Base-by-base conservation (phyloP, 2,797 vertebrate genomes). In the Brotula barbata region DNA sequence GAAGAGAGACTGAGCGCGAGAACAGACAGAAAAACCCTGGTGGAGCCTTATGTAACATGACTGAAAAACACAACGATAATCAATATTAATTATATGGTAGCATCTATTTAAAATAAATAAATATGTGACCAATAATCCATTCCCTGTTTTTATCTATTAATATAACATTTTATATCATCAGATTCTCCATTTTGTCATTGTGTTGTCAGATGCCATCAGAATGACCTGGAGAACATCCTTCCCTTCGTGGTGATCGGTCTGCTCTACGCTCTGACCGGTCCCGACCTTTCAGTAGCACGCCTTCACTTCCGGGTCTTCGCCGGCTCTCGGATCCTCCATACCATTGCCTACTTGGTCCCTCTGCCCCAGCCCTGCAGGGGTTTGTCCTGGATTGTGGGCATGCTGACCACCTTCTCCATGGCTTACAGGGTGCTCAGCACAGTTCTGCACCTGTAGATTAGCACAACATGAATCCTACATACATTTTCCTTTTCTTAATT, bases 141-240 rank as follows among this genome's bases (percentile, higher is more conserved):
- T n/a, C n/a, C n/a, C n/a, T n/a, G n/a, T n/a, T n/a, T n/a, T n/a
- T n/a, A n/a, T n/a, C n/a, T n/a, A n/a, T n/a, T n/a, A n/a, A n/a
- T n/a, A n/a, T 36, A 5, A 10, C 13, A 10, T 36, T 14, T 14
- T 14, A 7, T 36, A 2, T 36, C n/a, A n/a, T 28, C 25, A 28
- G 4, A 28, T 28, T n/a, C 9, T 15, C 12, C 13, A 15, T 39
- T 2, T 15, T 39, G 4, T 39, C 2, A 15, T 15, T 15, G 37
- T 39, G 37, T 39, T 39, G 13, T 39, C 77, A 98, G 96, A 68
- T 91, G 90, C 70, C 96, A 98, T 78, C 91, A 84, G 84, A 99
- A 99, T 7, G 96, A 99, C 81, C 71, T 98, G 71, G 96, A 99
- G 80, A 99, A 94, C 40, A 85, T 98, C 0, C 12, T 97, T 36